Evolutionary conservation across 2,113 vertebrate genomes (phyloP), one percentile per base, ranked within the genome.

Genomic region (Pontoporia blainvillei): DNA sequence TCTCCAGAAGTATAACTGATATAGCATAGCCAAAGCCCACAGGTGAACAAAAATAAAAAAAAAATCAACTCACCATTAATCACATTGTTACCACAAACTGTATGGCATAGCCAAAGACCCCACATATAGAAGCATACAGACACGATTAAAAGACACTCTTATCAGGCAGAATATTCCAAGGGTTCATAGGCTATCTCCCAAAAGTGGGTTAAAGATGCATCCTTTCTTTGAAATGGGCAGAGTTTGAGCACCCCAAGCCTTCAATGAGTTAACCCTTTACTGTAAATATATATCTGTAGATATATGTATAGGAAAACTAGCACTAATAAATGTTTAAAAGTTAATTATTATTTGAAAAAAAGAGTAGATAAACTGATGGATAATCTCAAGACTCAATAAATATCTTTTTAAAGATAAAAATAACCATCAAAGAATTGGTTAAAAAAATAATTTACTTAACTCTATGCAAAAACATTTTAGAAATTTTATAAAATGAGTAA

Each of bases 391-490:
- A 29, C 3, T 71, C 20, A 83, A 41, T 62, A 84, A 29, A 73
- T 59, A 69, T 27, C 2, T 78, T 79, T 39, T 46, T 57, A 79
- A 89, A 66, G 29, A 25, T 72, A 64, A 95, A 84, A 88, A 72
- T 86, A 41, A 25, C 7, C 36, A 72, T 3, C 25, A 46, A 87
- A 87, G 6, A 17, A 29, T 11, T 76, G 52, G 25, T 20, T 49
- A 34, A 34, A 76, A 52, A 49, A 34, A 23, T 54, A 90, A 54
- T 59, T 41, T 89, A 78, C 34, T 90, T 85, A 71, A 44, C 7
- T 87, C 4, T 59, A 89, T 62, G 10, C 1, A 64, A 11, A 83
- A 39, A 46, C 2, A 67, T 29, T 61, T 75, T 20, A 6, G 23
- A 46, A 62, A 73, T 25, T 66, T 1, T 23, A 49, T 39, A 67